A percentile compares a stretch with the other conserved stretches of the same genome.
These are phyloP conservation scores for Prenolepis imparis DNA, from an alignment of 2,888 invertebrate genomes.

Conservation along the genomic window DNA sequence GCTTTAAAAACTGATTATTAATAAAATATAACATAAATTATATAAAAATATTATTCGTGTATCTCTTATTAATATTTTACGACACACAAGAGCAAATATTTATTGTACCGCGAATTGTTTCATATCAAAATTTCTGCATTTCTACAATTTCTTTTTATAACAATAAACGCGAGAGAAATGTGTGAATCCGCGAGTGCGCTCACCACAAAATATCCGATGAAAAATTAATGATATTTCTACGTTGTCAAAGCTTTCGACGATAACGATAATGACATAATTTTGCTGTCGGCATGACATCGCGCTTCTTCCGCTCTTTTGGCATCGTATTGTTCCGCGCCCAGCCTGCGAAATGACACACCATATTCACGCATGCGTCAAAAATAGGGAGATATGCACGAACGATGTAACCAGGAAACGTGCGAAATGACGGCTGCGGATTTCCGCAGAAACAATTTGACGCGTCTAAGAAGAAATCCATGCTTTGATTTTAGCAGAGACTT, in stretches of 20 bases:
- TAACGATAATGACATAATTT: conserved; percentile 54
- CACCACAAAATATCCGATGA: conserved; percentile 47
- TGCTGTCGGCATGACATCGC: conserved; percentile 65
- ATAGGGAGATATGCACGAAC: conserved; percentile 55
- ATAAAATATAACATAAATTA: not conserved
- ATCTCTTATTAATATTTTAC: conserved; percentile 5
- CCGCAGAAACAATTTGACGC: conserved; percentile 74
- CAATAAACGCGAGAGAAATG: conserved; percentile 29
- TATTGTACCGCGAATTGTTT: conserved; percentile 38
- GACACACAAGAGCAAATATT: conserved; percentile 5
- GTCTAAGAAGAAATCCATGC: conserved; percentile 73
- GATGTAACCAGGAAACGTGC: conserved; percentile 69
- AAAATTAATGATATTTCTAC: conserved; percentile 56
- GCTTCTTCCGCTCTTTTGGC: conserved; percentile 51
- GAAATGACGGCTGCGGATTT: conserved; percentile 79
- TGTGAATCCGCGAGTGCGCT: conserved; percentile 34
- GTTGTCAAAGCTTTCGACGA: conserved; percentile 54
- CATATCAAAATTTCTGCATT: conserved; percentile 10
- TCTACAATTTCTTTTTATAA: conserved; percentile 40
- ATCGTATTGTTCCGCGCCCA: conserved; percentile 59
- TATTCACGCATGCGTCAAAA: conserved; percentile 77
- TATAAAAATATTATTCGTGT: not conserved
- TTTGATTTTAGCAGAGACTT: conserved; percentile 66
- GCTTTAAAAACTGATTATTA: not conserved
- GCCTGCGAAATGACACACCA: conserved; percentile 82